A percentile compares a stretch with the other conserved stretches of the same genome.
Evolutionary conservation across 2,113 vertebrate species (phyloP).

Genomic region (Alexandromys fortis): DNA sequence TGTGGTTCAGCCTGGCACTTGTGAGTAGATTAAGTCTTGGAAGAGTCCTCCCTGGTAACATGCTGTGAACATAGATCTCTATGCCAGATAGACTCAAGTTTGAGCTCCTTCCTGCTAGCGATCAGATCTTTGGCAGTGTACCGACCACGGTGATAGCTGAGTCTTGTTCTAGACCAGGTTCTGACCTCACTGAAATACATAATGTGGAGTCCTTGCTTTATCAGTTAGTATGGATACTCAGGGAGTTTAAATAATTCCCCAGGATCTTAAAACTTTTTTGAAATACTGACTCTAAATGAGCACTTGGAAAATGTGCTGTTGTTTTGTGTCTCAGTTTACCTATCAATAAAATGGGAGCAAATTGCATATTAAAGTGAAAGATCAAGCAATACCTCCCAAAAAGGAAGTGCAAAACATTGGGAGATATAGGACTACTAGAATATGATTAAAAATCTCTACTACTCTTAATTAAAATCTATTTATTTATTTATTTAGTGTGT

Average conservation of each 20-base stretch:
- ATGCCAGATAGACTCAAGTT: not conserved
- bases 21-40: not conserved
- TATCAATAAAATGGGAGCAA: constrained; percentile 40
- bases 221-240: not conserved
- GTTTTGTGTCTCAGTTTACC: not conserved
- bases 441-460: not conserved
- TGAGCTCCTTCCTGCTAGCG: not conserved
- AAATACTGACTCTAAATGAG: not conserved
- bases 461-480: not conserved
- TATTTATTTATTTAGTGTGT: not conserved
- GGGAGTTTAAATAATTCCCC: not conserved
- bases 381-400: not conserved
- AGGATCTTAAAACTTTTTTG: not conserved
- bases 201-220: not conserved
- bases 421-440: not conserved
- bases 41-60: not conserved
- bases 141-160: not conserved
- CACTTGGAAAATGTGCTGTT: not conserved
- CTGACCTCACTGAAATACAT: not conserved
- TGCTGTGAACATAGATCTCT: not conserved
- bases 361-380: not conserved
- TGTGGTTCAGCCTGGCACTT: not conserved
- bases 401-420: constrained; percentile 38
- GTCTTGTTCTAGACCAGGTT: not conserved
- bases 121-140: constrained; percentile 11